Base-by-base conservation (phyloP, 1,140 invertebrate genomes). In the Bombus waltoni region DNA sequence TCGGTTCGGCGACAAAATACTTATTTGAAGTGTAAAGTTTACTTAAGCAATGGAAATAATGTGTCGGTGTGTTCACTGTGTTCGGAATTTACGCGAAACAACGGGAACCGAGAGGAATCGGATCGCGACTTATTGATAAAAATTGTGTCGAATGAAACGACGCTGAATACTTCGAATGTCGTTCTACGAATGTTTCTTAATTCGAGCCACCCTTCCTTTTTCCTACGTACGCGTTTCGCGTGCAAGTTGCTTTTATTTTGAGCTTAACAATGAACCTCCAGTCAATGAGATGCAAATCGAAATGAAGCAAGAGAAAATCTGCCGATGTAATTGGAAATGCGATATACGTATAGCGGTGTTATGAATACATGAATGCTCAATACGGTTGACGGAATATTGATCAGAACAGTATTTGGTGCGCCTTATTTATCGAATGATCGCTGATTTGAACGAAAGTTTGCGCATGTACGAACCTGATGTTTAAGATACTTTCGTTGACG, bases 341-440 rank as follows among this genome's bases (percentile, higher is more conserved):
- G 47, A 10, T 66, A 53, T 53, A 53, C 47, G n/a, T 40, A 53
- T 53, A 76, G 40, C 81, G 25, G 25, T 28, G 59, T 82, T 65
- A 66, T 75, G 81, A 83, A 83, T 83, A 76, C 35, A 76, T 83
- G 73, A 83, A 83, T 83, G 47, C 73, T 25, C 73, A 40, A 83
- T 75, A 68, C 13, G 42, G 10, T 38, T 35, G 15, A 40, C 42
- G 42, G 59, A 76, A 83, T 66, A 83, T 83, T 83, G 76, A 83
- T 76, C 35, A 28, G 73, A 76, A 66, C 81, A 76, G 66, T 66
- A 72, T 76, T 76, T 76, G 72, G 59, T 40, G 42, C 75, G 59
- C 44, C 42, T 66, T 76, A 83, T 83, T 83, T 83, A 76, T 68
- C 35, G 44, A 32, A 53, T 83, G 81, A 83, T 83, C 68, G 68